Conservation (phyloP, 1,140 invertebrate genomes). For the Drosophila erecta region DNA sequence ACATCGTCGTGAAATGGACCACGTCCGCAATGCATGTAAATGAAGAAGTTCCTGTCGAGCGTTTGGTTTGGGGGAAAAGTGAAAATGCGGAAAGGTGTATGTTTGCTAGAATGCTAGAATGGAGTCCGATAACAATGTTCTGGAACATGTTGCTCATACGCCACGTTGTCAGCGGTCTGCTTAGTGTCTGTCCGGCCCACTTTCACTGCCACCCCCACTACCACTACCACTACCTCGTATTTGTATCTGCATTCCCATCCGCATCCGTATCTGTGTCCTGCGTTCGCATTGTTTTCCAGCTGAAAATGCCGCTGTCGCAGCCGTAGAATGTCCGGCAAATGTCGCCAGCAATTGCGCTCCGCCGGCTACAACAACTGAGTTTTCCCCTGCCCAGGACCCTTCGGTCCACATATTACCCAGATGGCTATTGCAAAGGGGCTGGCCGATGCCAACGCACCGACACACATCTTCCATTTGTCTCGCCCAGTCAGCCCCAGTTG, state of each 20-base stretch:
- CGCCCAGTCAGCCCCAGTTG: conserved; percentile 20
- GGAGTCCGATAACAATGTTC: conserved; percentile 42
- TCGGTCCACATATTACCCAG: background rate
- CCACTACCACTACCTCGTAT: background rate
- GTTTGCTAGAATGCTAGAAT: background rate
- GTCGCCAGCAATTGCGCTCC: conserved; percentile 29
- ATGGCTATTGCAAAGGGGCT: conserved; percentile 40
- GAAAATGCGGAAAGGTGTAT: no score
- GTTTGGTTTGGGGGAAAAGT: background rate
- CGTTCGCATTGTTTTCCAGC: conserved; percentile 33
- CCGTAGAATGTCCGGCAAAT: conserved; percentile 38
- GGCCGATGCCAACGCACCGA: conserved; percentile 29
- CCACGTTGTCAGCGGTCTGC: conserved; percentile 67
- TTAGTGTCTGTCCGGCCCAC: conserved; percentile 57
- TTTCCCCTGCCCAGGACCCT: background rate
- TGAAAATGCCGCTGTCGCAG: conserved; percentile 27
- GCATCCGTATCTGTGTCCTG: conserved; percentile 19
- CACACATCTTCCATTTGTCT: conserved; percentile 53
- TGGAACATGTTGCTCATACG: conserved; percentile 56
- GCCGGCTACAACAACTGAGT: conserved; percentile 15
- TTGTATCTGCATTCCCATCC: background rate
- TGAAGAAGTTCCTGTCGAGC: conserved; percentile 62
- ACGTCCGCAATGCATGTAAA: conserved; percentile 76
- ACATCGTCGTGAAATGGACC: conserved; percentile 44
- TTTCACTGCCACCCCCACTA: no score